Evolutionary conservation across 2,113 vertebrate genomes (phyloP).

Genomic region (Cricetomys ansorgei): DNA sequence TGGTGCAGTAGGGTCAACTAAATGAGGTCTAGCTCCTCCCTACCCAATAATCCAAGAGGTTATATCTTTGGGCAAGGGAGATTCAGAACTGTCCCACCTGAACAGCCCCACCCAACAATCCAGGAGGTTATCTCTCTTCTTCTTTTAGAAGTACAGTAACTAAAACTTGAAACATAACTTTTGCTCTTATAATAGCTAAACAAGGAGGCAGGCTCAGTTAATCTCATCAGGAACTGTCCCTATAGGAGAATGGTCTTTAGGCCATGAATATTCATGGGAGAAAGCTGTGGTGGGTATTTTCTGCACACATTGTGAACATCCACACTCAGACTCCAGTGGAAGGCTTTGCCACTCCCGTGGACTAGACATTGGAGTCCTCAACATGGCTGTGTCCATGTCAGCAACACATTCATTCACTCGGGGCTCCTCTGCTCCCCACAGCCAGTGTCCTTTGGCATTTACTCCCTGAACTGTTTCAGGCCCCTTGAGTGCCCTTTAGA

Average conservation of each 20-base stretch:
- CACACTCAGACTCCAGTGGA: background rate
- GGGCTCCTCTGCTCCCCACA: background rate
- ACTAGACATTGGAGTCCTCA: background rate
- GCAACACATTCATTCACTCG: background rate
- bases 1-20: no score
- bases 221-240: background rate
- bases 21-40: no score
- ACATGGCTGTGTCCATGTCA: background rate
- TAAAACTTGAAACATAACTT: no score
- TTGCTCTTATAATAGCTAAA: no score
- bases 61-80: no score
- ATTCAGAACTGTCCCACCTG: no score
- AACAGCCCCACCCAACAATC: no score
- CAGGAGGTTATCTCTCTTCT: no score
- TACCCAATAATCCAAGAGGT: no score
- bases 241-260: background rate
- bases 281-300: background rate
- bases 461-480: slow-evolving; percentile 4
- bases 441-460: background rate
- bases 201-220: background rate
- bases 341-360: background rate
- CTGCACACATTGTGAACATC: background rate
- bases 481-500: background rate
- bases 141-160: no score
- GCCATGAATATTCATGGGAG: background rate